phyloP scores from a whole-genome alignment of 2,113 vertebrate genomes.

The Martes martes region DNA sequence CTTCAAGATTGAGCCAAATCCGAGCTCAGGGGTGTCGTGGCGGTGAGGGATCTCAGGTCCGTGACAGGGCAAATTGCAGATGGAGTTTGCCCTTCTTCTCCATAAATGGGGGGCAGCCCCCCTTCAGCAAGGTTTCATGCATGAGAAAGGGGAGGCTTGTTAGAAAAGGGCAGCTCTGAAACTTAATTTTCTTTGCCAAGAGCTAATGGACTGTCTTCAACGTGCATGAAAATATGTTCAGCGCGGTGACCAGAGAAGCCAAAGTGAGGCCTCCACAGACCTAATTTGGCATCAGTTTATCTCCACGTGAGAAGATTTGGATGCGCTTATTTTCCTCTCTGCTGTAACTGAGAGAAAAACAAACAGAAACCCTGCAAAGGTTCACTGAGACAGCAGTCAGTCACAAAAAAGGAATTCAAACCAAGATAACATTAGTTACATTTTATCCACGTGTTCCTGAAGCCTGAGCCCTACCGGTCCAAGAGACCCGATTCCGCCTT shows the following conservation, averaged over 20 bases:
- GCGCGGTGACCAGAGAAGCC: neutral
- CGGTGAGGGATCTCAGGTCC: accelerated
- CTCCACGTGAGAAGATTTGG: neutral
- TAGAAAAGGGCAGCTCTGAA: neutral
- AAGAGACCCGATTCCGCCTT: neutral
- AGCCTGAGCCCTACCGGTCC: neutral
- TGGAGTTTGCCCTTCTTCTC: neutral
- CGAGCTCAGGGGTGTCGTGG: neutral
- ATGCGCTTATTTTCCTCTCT: neutral
- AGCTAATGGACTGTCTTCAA: slow-evolving; percentile 46
- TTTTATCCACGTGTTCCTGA: slow-evolving; percentile 28
- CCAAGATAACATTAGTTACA: slow-evolving; percentile 38
- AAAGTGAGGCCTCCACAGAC: slow-evolving; percentile 33
- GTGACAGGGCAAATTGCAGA: accelerated
- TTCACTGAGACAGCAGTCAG: slow-evolving; percentile 16
- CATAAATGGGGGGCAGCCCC: neutral
- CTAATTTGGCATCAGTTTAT: neutral
- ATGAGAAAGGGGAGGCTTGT: neutral
- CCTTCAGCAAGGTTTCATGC: neutral
- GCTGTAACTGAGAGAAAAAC: slow-evolving; percentile 46
- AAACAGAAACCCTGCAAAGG: neutral
- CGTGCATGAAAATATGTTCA: neutral
- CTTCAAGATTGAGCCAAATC: neutral
- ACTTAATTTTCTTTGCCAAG: slow-evolving; percentile 31
- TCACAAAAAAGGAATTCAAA: slow-evolving; percentile 52